A percentile compares a stretch with the other conserved stretches of the same genome.
Evolutionary conservation across 2,888 invertebrate genomes (phyloP).

Genomic region (Hetaerina titia): DNA sequence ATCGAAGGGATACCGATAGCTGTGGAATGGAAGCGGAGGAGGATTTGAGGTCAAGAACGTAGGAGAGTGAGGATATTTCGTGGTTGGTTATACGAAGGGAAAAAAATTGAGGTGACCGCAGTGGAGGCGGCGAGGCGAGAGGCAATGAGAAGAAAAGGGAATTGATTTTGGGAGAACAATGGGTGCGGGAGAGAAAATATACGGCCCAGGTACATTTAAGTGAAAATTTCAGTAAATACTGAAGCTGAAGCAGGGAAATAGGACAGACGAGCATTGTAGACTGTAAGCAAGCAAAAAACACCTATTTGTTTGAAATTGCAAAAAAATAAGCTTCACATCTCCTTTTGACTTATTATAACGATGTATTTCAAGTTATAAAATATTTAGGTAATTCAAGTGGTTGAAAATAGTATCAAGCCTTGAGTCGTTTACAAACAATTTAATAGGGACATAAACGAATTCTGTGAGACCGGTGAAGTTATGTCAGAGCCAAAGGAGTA

Average conservation of each 20-base stretch:
- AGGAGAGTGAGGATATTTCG: not conserved
- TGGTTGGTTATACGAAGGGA: not conserved
- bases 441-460: too few relatives aligned
- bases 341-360: too few relatives aligned
- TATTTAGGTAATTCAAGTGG: too few relatives aligned
- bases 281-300: too few relatives aligned
- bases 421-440: too few relatives aligned
- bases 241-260: not conserved
- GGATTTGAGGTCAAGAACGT: not conserved
- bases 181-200: not conserved
- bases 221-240: not conserved
- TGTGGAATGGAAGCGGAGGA: not conserved
- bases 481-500: too few relatives aligned
- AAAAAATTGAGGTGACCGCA: constrained; percentile 9
- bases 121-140: not conserved
- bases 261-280: too few relatives aligned
- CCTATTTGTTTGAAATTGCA: too few relatives aligned
- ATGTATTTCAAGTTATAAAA: too few relatives aligned
- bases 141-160: not conserved
- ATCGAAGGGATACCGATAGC: not conserved
- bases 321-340: too few relatives aligned
- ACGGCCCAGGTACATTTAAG: not conserved
- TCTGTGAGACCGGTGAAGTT: too few relatives aligned
- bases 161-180: not conserved
- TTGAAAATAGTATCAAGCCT: too few relatives aligned